phyloP scores from a whole-genome alignment of 2,113 vertebrate species.

The Haemorhous mexicanus region DNA sequence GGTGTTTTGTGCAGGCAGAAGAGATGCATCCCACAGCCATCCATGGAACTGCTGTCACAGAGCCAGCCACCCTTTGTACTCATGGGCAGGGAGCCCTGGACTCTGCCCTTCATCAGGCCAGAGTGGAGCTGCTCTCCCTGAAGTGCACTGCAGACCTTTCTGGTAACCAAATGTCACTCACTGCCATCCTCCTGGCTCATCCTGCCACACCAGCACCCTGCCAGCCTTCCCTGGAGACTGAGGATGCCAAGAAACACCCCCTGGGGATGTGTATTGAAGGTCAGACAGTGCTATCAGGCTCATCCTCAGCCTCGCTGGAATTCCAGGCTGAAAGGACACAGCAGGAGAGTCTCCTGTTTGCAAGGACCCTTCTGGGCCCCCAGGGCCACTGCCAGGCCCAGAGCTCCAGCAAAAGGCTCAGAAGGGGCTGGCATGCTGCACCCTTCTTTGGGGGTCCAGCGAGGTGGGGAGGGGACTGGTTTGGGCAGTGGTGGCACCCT shows the following conservation, averaged over 20 bases:
- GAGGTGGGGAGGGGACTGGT: not conserved
- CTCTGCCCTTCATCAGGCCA: not conserved
- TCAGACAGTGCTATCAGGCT: not conserved
- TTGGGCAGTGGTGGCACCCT: not conserved
- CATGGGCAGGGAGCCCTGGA: not conserved
- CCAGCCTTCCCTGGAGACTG: not conserved
- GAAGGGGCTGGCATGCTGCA: not conserved
- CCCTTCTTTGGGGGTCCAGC: rapidly evolving
- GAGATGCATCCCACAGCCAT: not conserved
- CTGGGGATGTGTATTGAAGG: not conserved
- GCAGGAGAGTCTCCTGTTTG: not conserved
- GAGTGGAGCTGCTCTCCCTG: not conserved
- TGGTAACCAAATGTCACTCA: not conserved
- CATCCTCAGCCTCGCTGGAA: not conserved
- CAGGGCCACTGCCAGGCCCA: no score
- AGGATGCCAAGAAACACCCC: not conserved
- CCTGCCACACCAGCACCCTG: not conserved
- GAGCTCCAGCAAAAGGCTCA: not conserved
- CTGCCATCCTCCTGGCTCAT: not conserved
- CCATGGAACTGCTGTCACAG: rapidly evolving
- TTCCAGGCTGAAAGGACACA: not conserved
- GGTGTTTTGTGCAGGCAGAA: not conserved
- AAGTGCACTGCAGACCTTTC: not conserved
- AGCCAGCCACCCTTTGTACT: not conserved
- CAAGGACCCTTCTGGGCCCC: not conserved